Evolutionary conservation across 2,888 invertebrate species (phyloP).

Genomic region (Drosophila sordidula): DNA sequence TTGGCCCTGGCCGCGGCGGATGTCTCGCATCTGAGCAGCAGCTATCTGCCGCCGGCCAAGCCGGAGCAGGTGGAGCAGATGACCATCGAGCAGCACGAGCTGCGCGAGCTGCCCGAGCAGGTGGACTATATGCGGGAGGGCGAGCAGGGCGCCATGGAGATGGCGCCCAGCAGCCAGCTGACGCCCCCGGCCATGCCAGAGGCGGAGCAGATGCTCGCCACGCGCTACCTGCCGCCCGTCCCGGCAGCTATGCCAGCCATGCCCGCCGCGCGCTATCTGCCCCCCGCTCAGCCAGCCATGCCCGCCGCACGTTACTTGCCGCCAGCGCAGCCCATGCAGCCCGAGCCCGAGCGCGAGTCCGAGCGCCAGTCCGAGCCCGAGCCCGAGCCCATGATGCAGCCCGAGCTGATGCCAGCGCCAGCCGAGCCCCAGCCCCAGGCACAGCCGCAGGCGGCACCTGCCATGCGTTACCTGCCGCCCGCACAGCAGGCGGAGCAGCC

Average conservation of each 20-base stretch:
- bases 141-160: constrained; percentile 55
- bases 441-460: constrained; percentile 26
- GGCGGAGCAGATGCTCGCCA: constrained; percentile 43
- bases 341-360: constrained; percentile 15
- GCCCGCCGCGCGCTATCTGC: constrained; percentile 32
- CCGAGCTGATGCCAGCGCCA: constrained; percentile 45
- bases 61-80: constrained; percentile 70
- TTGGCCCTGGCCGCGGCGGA: constrained; percentile 64
- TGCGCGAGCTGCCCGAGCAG: constrained; percentile 77
- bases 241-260: constrained; percentile 13
- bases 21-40: constrained; percentile 72
- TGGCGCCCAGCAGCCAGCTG: constrained; percentile 60
- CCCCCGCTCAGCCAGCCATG: constrained; percentile 40
- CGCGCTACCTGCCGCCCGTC: constrained; percentile 62
- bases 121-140: constrained; percentile 69
- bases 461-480: constrained; percentile 60
- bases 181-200: constrained; percentile 60
- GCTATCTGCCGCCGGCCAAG: constrained; percentile 69
- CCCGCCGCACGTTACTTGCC: constrained; percentile 61
- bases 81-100: constrained; percentile 76
- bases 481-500: constrained; percentile 36
- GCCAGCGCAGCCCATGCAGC: constrained; percentile 38
- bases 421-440: constrained; percentile 8
- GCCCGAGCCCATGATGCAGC: constrained; percentile 34
- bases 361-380: constrained; percentile 9